Percentiles rank a stretch among this genome's conserved stretches.
Conservation (phyloP, 2,888 invertebrate genomes). For the Monochamus alternatus region DNA sequence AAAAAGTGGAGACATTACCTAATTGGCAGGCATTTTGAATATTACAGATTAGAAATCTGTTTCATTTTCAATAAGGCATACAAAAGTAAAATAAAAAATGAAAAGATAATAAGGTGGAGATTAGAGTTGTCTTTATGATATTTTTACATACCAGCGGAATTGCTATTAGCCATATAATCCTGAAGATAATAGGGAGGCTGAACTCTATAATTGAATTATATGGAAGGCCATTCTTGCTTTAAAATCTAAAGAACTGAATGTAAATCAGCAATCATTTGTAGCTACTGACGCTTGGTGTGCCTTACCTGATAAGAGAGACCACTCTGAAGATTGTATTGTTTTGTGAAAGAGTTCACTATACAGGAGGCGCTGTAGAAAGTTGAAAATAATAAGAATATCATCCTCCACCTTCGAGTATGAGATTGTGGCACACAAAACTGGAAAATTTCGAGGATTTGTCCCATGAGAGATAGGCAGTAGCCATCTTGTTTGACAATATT, state of each 20-base stretch:
- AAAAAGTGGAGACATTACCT: not conserved
- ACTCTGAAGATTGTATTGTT: too few species aligned
- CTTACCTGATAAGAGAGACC: too few species aligned
- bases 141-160: conserved; percentile 18
- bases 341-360: too few species aligned
- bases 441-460: too few species aligned
- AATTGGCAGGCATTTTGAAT: not conserved
- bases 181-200: conserved; percentile 18
- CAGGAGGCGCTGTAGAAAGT: too few species aligned
- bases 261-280: not conserved
- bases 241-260: conserved; percentile 13
- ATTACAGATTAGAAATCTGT: not conserved
- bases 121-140: conserved; percentile 21
- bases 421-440: too few species aligned
- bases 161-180: conserved; percentile 35
- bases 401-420: too few species aligned
- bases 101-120: conserved; percentile 27
- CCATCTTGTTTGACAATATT: too few species aligned
- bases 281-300: too few species aligned
- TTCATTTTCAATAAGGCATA: not conserved
- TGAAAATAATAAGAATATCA: too few species aligned
- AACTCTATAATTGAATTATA: conserved; percentile 20
- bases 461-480: too few species aligned
- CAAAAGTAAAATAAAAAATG: conserved; percentile 18
- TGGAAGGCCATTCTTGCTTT: conserved; percentile 21